Conservation (phyloP, 1,140 invertebrate species). For the Papilio helenus region DNA sequence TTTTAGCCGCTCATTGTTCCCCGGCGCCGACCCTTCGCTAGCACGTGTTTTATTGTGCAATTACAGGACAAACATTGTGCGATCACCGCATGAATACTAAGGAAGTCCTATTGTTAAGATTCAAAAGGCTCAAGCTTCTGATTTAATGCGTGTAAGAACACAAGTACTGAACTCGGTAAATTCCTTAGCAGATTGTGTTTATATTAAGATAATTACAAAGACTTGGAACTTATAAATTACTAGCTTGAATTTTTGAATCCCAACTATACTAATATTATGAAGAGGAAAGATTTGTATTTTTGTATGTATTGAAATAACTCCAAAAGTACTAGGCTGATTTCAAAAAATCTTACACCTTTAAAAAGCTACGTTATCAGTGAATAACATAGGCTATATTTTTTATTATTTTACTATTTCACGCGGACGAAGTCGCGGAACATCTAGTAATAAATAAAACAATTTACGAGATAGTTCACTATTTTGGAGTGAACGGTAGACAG, state of each 20-base stretch:
- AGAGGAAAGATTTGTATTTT: too few species aligned
- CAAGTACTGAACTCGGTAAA: neutral
- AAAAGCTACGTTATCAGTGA: too few species aligned
- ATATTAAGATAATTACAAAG: neutral
- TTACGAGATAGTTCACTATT: neutral
- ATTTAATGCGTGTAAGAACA: constrained; percentile 23
- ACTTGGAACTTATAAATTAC: neutral
- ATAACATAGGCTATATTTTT: too few species aligned
- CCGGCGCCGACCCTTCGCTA: constrained; percentile 61
- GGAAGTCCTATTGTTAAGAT: constrained; percentile 61
- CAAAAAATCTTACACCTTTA: too few species aligned
- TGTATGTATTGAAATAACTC: neutral
- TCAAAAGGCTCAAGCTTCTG: constrained; percentile 35
- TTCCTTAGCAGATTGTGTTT: neutral
- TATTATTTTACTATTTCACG: too few species aligned
- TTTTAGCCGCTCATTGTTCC: constrained; percentile 67
- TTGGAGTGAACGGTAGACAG: neutral
- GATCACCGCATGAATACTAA: constrained; percentile 58
- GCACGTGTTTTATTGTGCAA: constrained; percentile 79
- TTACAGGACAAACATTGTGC: constrained; percentile 71
- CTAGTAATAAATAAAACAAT: neutral
- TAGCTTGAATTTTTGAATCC: neutral
- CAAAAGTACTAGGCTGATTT: too few species aligned
- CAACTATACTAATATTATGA: too few species aligned
- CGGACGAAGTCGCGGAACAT: too few species aligned